phyloP scores from a whole-genome alignment of 2,888 invertebrate species.

The Chloromyia formosa region DNA sequence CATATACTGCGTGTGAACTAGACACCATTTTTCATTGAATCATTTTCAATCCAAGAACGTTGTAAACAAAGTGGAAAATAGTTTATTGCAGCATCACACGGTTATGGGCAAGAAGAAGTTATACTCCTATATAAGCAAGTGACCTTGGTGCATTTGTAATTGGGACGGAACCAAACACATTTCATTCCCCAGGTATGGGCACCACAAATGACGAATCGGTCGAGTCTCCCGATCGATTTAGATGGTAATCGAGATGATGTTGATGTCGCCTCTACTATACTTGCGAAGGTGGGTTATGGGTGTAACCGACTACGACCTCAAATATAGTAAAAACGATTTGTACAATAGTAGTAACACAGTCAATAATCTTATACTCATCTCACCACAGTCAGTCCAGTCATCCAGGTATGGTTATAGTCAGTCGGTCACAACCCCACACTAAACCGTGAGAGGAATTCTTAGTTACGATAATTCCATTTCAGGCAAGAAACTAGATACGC shows the following conservation, averaged over 20 bases:
- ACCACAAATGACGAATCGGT: not conserved
- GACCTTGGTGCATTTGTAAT: slow-evolving; percentile 9
- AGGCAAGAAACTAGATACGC: not conserved
- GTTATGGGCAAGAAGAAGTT: too few species aligned
- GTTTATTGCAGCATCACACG: not conserved
- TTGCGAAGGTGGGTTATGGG: slow-evolving; percentile 2
- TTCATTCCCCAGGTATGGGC: not conserved
- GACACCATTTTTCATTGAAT: too few species aligned
- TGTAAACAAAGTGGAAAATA: slow-evolving; percentile 2
- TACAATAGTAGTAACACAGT: not conserved
- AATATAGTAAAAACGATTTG: slow-evolving; percentile 15
- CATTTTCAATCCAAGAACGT: too few species aligned
- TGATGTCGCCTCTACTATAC: not conserved
- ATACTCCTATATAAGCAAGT: not conserved
- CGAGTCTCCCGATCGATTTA: not conserved
- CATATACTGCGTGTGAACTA: too few species aligned
- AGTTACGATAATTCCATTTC: not conserved
- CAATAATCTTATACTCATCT: too few species aligned
- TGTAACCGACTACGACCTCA: not conserved
- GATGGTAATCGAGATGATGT: not conserved
- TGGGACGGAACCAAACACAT: not conserved
- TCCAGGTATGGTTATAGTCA: too few species aligned
- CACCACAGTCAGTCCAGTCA: too few species aligned
- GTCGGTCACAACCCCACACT: too few species aligned
- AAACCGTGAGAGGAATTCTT: too few species aligned